Base-by-base conservation (phyloP, 1,140 invertebrate genomes). In the Platyscapa corneri region DNA sequence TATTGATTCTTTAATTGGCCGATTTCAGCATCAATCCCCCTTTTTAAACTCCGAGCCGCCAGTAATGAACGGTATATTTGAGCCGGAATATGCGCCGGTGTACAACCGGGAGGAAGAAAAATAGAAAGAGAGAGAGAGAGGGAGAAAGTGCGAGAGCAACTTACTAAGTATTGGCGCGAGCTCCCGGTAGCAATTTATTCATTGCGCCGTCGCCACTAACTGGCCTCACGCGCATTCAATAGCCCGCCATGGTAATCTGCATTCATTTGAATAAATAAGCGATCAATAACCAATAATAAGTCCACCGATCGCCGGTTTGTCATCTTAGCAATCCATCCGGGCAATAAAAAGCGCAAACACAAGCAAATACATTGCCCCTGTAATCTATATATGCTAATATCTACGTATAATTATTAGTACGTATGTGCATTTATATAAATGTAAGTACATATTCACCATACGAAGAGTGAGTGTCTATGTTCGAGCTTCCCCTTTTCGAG, bases 191-290 rank as follows among this genome's bases (percentile, higher is more conserved):
- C 93, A 93, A 93, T 93, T 93, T 93, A 93, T 93, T 93, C 93
- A 93, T 93, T 93, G 92, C 92, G 89, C 90, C 89, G 90, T 91
- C 92, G 89, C 90, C 89, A 90, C 89, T 93, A 93, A 93, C 92
- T 93, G 92, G 90, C 87, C 87, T 64, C 81, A 65, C 84, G 89
- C 87, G 91, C 89, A 93, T 93, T 56, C 76, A 39, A 37, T 92
- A 91, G 89, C 89, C 90, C 89, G 88, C 76, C 90, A 91, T 89
- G 90, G 90, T 92, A 93, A 93, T 93, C 92, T 93, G 92, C 92
- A 93, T 93, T 93, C 90, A 93, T 93, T 93, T 93, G 92, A 93
- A 93, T 93, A 92, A 93, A 93, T 93, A 93, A 93, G 88, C 92
- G 92, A 93, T 93, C 92, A 91, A 93, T 93, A 93, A 93, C 90